phyloP scores from a whole-genome alignment of 37 sponge, comb jelly and placozoan species.

The Hexactinellida sp. region DNA sequence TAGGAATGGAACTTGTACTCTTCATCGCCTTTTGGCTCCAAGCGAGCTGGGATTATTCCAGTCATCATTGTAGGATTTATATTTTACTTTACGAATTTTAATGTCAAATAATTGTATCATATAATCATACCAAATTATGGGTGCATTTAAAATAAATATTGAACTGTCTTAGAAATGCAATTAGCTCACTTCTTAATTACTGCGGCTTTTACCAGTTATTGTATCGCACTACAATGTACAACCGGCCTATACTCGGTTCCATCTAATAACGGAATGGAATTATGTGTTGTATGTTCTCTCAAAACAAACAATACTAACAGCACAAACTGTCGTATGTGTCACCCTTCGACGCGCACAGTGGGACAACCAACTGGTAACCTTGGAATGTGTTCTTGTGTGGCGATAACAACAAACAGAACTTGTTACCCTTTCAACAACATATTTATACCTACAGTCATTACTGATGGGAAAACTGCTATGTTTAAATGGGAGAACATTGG shows the following conservation, averaged over 20 bases:
- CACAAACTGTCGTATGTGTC: neutral
- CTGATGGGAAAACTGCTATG: neutral
- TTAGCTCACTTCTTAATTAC: neutral
- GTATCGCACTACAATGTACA: neutral
- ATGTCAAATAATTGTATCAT: neutral
- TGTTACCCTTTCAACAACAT: neutral
- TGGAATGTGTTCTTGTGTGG: neutral
- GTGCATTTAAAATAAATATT: neutral
- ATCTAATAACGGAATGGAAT: neutral
- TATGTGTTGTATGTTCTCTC: neutral
- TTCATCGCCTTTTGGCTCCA: conserved; percentile 17
- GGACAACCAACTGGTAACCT: neutral
- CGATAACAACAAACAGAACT: neutral
- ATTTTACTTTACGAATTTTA: neutral
- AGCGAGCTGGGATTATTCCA: conserved; percentile 19
- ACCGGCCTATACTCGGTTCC: neutral
- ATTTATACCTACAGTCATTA: neutral
- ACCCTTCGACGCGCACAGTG: neutral
- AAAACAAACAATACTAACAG: neutral
- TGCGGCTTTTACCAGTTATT: neutral
- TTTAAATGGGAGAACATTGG: neutral
- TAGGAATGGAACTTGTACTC: neutral
- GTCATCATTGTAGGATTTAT: neutral
- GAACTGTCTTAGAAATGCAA: neutral
- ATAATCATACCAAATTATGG: neutral